phyloP scores from a whole-genome alignment of 2,888 invertebrate species.

The Heliconius aoede region DNA sequence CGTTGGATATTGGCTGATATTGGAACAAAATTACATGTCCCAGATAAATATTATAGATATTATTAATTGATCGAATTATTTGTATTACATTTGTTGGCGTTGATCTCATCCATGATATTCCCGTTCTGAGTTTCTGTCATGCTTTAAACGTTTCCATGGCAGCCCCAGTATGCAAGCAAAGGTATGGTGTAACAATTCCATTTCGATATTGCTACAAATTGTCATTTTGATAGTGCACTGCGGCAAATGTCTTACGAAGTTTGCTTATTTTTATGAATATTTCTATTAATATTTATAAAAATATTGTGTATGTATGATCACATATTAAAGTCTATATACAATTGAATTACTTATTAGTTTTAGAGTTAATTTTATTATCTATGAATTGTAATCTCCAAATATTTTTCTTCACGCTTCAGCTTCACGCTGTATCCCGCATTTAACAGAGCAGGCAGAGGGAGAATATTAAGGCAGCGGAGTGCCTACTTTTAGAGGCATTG shows the following conservation, averaged over 20 bases:
- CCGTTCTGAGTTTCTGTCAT: slow-evolving; percentile 7
- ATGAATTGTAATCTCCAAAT: not conserved
- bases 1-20: not conserved
- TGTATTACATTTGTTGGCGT: not conserved
- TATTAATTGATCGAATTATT: not conserved
- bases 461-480: no score
- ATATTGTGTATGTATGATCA: no score
- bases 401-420: not conserved
- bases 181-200: slow-evolving; percentile 25
- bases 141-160: slow-evolving; percentile 17
- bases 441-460: no score
- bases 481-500: no score
- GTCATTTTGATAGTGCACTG: slow-evolving; percentile 1
- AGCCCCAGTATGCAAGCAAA: slow-evolving; percentile 17
- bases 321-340: not conserved
- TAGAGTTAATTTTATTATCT: not conserved
- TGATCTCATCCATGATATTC: slow-evolving; percentile 12
- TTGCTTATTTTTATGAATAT: not conserved
- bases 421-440: no score
- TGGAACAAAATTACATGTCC: not conserved
- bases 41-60: not conserved
- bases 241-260: not conserved
- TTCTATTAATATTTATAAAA: no score
- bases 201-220: slow-evolving; percentile 21
- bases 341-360: not conserved